Evolutionary conservation across 2,113 vertebrate species (phyloP), one percentile per base, ranked within the genome.

Genomic region (Potamarius usumacintae): DNA sequence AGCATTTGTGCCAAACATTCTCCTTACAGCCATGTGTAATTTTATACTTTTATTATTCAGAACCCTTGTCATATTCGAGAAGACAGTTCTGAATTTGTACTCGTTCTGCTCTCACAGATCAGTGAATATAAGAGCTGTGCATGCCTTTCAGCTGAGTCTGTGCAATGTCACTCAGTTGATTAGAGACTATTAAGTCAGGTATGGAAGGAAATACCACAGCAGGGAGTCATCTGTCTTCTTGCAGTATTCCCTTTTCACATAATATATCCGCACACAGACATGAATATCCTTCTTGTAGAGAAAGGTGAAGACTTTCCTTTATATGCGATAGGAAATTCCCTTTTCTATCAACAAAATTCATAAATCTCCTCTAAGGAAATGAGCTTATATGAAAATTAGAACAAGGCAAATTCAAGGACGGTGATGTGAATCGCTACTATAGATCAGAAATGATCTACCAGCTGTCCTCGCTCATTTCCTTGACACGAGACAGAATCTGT

Each of bases 171-270:
- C 82, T 88, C 65, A 52, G 88, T n/a, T 63, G 86, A 90, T 89
- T 90, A 90, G 4, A 79, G 84, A 72, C 87, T 83, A 88, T 85
- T 84, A 88, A 90, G 88, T 87, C 84, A 17, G 74, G 86, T 74
- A 81, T 20, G 82, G 84, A 86, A 90, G 93, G 93, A 94, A 94
- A 94, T 94, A 87, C 92, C 93, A 88, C 84, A 85, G 89, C 89
- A 87, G n/a, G 27, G 69, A 58, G 88, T 92, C 91, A 93, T 74
- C 65, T 90, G 81, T 30, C 83, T 89, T 74, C 57, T 42, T 17
- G 67, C 83, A 82, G 30, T n/a, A 55, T 63, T 55, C 14, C 11
- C 48, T 83, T 57, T 83, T 18, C 10, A 18, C 50, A 65, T 30
- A 15, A 18, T 72, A 18, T 17, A 85, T 84, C 86, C 78, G 77